Evolutionary conservation across 1,140 invertebrate species (phyloP).

Genomic region (Drosophila dunni): DNA sequence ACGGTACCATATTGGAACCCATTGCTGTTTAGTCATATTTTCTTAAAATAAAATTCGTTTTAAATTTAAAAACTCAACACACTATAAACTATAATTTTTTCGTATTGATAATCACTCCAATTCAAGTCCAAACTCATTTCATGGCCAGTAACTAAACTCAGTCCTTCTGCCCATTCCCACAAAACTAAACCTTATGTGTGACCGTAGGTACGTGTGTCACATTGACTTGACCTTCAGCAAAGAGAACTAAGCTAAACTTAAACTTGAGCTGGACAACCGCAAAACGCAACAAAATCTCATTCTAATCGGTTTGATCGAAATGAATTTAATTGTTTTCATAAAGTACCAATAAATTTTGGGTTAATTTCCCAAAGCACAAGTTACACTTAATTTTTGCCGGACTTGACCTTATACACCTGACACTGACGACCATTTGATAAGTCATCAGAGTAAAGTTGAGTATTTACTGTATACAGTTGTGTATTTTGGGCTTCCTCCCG

Average conservation of each 20-base stretch:
- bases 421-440: conserved; percentile 39
- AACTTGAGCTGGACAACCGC: conserved; percentile 58
- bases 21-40: too few relatives aligned
- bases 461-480: conserved; percentile 4
- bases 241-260: conserved; percentile 32
- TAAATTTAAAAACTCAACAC: too few relatives aligned
- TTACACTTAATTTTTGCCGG: neutral
- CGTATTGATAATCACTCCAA: too few relatives aligned
- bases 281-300: conserved; percentile 62
- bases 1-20: too few relatives aligned
- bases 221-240: conserved; percentile 41
- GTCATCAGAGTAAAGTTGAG: conserved; percentile 39
- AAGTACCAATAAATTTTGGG: conserved; percentile 7
- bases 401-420: conserved; percentile 38
- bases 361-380: conserved; percentile 39
- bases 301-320: conserved; percentile 37
- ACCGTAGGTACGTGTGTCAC: neutral
- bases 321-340: conserved; percentile 50
- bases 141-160: neutral
- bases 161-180: neutral
- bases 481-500: conserved; percentile 21
- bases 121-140: neutral
- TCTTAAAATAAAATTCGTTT: too few relatives aligned
- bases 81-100: too few relatives aligned
- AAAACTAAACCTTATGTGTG: neutral